Evolutionary conservation across 2,797 vertebrate species (phyloP).

Genomic region (Eupleurogrammus muticus): DNA sequence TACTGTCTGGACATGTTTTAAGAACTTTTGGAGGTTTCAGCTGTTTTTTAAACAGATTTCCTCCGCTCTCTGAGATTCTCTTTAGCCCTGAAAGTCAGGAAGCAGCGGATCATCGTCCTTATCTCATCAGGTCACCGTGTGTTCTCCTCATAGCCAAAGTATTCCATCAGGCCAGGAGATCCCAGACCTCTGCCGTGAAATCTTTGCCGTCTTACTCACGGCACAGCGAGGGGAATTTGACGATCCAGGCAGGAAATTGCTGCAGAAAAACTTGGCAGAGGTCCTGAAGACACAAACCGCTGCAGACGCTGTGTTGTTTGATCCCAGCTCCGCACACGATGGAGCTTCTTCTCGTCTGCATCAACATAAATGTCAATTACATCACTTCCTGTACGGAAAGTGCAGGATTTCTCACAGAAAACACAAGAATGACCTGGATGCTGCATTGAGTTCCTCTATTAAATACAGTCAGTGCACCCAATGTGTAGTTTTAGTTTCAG

Average conservation of each 20-base stretch:
- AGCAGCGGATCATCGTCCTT: too few relatives aligned
- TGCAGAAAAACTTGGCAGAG: not conserved
- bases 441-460: too few relatives aligned
- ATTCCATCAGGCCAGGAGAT: not conserved
- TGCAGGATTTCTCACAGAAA: not conserved
- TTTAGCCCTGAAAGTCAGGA: too few relatives aligned
- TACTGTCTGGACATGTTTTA: too few relatives aligned
- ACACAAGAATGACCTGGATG: too few relatives aligned
- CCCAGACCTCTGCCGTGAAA: not conserved
- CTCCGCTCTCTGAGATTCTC: too few relatives aligned
- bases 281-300: not conserved
- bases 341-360: not conserved
- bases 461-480: too few relatives aligned
- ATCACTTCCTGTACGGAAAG: not conserved
- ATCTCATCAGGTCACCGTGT: too few relatives aligned
- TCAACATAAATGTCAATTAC: not conserved
- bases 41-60: too few relatives aligned
- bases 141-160: not conserved
- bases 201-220: slow-evolving; percentile 1
- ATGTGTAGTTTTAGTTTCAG: too few relatives aligned
- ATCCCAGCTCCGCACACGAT: not conserved
- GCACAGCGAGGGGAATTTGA: not conserved
- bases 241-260: slow-evolving; percentile 1
- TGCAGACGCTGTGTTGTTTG: not conserved
- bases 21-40: too few relatives aligned